Evolutionary conservation across 2,888 invertebrate species (phyloP).

Genomic region (Clitarchus hookeri): DNA sequence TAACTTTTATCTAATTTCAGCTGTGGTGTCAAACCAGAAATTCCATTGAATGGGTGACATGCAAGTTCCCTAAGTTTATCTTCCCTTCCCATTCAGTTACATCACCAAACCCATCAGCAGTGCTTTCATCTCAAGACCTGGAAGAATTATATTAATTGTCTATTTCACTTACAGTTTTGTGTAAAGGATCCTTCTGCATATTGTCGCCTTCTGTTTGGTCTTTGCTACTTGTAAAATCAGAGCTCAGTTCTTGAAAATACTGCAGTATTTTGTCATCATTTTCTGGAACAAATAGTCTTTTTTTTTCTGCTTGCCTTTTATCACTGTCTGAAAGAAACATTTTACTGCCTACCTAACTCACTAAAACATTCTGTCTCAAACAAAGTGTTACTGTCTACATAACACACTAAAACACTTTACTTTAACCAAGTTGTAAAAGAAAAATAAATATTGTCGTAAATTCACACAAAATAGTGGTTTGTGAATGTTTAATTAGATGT

Average conservation of each 20-base stretch:
- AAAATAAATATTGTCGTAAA: not conserved
- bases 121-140: not conserved
- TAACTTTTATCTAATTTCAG: not conserved
- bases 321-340: no score
- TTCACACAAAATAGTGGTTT: no score
- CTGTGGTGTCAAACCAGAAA: not conserved
- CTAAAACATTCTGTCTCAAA: no score
- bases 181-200: not conserved
- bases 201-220: not conserved
- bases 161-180: not conserved
- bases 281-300: not conserved
- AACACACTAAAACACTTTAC: no score
- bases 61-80: not conserved
- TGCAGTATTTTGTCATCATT: not conserved
- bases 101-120: not conserved
- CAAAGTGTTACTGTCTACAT: no score
- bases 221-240: not conserved
- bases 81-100: not conserved
- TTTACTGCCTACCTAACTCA: no score
- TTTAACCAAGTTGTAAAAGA: not conserved
- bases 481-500: no score
- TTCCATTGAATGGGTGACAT: not conserved
- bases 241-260: not conserved
- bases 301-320: not conserved
- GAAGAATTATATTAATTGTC: not conserved